Base-by-base conservation (phyloP, 1,140 invertebrate genomes). In the Drosophila kikkawai region DNA sequence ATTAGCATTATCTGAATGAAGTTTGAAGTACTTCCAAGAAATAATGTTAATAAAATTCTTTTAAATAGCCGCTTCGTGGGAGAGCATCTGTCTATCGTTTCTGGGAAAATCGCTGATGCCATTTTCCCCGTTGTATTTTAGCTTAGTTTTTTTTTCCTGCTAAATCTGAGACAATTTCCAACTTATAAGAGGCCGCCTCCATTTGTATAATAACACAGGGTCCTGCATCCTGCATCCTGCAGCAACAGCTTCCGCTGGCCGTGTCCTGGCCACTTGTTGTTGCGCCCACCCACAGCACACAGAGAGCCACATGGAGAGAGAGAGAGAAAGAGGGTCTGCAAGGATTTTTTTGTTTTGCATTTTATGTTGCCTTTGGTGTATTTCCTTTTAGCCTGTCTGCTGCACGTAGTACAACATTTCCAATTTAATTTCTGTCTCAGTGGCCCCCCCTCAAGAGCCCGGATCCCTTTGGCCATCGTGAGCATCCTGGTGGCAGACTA, bases 131-230 rank as follows among this genome's bases (percentile, higher is more conserved):
- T 67, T 77, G 56, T 26, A 22, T 44, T 41, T 42, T 22, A 42
- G 37, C 36, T 19, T 42, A 13, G 47, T 61, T 51, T 50, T 55
- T 41, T 34, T 29, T 11, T 37, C 12, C 58, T 67, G 68, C 48
- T 53, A 88, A 90, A 88, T 88, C 85, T 90, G 84, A 90, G 84
- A 88, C 84, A 90, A 90, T 88, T 88, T 90, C 53, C 74, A 84
- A 85, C 68, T 90, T 87, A 84, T 80, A 80, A 81, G 63, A 79
- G 61, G 57, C 69, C 65, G 73, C 80, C 67, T 79, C 74, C 84
- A 88, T 90, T 90, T 90, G 80, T 81, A 79, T 88, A 90, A 88
- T 88, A 75, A 79, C 80, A 84, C 58, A 84, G 57, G 75, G 85
- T 68, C 75, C 81, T 81, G 85, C 74, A 71, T 58, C 61, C 82